These are phyloP conservation scores for Orussus abietinus DNA, from an alignment of 1,140 invertebrate species.

Conservation along the genomic window DNA sequence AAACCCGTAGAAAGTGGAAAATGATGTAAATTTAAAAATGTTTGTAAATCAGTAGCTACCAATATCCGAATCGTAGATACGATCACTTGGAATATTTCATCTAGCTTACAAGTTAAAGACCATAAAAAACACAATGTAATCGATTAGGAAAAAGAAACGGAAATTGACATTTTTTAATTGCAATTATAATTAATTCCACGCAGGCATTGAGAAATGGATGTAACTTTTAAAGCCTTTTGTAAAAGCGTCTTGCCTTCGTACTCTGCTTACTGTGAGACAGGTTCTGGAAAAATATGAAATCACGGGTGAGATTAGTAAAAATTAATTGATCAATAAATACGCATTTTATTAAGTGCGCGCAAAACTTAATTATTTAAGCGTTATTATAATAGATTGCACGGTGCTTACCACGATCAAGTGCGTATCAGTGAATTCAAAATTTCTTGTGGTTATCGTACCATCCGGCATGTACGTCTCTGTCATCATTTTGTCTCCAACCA, in stretches of 20 bases:
- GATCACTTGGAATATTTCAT: too few species aligned
- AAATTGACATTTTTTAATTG: too few species aligned
- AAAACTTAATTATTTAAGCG: too few species aligned
- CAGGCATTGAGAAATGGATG: background rate
- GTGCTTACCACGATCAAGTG: conserved; percentile 42
- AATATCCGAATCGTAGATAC: too few species aligned
- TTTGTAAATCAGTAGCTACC: too few species aligned
- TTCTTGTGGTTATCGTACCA: conserved; percentile 29
- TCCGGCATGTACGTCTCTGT: conserved; percentile 33
- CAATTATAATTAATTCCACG: background rate
- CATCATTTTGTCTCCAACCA: conserved; percentile 38
- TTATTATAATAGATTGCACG: background rate
- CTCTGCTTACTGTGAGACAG: conserved; percentile 31
- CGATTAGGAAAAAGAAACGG: too few species aligned
- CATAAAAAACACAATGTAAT: too few species aligned
- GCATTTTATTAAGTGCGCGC: too few species aligned
- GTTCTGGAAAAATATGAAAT: conserved; percentile 28
- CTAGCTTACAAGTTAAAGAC: too few species aligned
- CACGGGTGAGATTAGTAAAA: conserved; percentile 14
- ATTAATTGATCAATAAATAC: background rate
- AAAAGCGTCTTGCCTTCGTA: conserved; percentile 32
- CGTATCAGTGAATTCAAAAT: conserved; percentile 42
- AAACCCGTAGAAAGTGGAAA: too few species aligned
- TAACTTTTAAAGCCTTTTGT: conserved; percentile 37
- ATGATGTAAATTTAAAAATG: too few species aligned